Conservation (phyloP, 2,113 vertebrate genomes). For the Lamprotornis superbus region DNA sequence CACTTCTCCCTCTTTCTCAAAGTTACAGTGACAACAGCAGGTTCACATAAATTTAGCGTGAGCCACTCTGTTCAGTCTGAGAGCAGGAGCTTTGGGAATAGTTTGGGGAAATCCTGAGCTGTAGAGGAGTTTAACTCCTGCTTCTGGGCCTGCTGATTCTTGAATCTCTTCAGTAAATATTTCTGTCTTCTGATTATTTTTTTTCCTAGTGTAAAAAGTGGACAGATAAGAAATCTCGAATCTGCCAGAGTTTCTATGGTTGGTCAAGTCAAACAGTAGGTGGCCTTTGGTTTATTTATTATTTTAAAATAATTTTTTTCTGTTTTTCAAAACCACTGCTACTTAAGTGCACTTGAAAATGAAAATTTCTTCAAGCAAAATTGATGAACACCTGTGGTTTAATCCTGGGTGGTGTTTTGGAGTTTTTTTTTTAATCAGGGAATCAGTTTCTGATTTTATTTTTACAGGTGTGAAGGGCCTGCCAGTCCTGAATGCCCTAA, state of each 20-base stretch:
- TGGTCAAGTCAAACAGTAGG: constrained; percentile 96
- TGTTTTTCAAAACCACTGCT: neutral
- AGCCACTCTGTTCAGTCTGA: neutral
- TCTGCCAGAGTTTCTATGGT: constrained; percentile 97
- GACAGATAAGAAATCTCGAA: constrained; percentile 95
- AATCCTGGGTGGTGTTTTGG: neutral
- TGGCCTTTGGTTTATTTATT: constrained; percentile 17
- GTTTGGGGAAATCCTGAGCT: neutral
- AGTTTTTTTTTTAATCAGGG: neutral
- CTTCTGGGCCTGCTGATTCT: neutral
- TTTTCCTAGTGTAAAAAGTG: constrained; percentile 90
- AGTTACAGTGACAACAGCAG: rapidly evolving
- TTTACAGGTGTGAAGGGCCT: constrained; percentile 86
- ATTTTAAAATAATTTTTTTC: neutral
- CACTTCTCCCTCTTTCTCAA: neutral
- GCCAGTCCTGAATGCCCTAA: constrained; percentile 84
- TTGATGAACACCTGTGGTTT: neutral
- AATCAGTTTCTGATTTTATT: neutral
- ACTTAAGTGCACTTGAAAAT: neutral
- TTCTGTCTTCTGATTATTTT: neutral
- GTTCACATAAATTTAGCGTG: rapidly evolving
- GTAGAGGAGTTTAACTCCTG: neutral
- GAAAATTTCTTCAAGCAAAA: neutral
- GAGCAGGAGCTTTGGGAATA: neutral
- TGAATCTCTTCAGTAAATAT: neutral